A percentile compares a stretch with the other conserved stretches of the same genome.
Evolutionary conservation across 1,140 invertebrate genomes (phyloP).

Genomic region (Hormaphis cornu): DNA sequence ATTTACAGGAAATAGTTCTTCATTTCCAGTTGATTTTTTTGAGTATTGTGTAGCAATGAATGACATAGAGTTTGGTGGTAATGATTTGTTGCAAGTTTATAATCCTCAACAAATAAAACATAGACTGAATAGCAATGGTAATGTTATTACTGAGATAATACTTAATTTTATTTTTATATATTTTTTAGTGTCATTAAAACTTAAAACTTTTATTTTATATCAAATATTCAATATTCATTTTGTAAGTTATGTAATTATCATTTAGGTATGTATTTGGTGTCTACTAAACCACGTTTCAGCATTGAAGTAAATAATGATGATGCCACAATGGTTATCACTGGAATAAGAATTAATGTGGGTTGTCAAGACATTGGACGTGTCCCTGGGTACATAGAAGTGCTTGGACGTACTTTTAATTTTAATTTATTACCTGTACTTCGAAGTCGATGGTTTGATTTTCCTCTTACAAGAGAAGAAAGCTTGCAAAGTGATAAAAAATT

Average conservation of each 20-base stretch:
- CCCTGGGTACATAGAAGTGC: constrained; percentile 75
- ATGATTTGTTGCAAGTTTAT: constrained; percentile 90
- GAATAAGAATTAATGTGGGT: constrained; percentile 74
- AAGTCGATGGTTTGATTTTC: constrained; percentile 90
- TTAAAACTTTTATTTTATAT: not conserved
- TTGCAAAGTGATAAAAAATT: constrained; percentile 86
- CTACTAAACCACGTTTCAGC: constrained; percentile 74
- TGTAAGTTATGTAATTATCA: not conserved
- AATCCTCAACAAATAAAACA: constrained; percentile 91
- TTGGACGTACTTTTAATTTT: constrained; percentile 64
- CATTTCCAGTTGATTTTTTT: constrained; percentile 93
- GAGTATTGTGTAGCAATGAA: constrained; percentile 84
- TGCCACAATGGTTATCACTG: constrained; percentile 75
- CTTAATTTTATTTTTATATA: not conserved
- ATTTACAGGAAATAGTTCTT: constrained; percentile 43
- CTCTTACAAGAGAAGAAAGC: constrained; percentile 87
- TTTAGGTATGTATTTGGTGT: constrained; percentile 76
- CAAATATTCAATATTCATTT: not conserved
- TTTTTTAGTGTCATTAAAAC: not conserved
- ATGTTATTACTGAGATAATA: constrained; percentile 59
- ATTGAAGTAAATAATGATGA: constrained; percentile 85
- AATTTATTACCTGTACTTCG: constrained; percentile 53
- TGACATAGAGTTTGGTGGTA: constrained; percentile 91
- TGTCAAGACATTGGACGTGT: constrained; percentile 75
- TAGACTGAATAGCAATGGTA: constrained; percentile 76